Evolutionary conservation across 2,888 invertebrate species (phyloP).

Genomic region (Lymantria dispar): DNA sequence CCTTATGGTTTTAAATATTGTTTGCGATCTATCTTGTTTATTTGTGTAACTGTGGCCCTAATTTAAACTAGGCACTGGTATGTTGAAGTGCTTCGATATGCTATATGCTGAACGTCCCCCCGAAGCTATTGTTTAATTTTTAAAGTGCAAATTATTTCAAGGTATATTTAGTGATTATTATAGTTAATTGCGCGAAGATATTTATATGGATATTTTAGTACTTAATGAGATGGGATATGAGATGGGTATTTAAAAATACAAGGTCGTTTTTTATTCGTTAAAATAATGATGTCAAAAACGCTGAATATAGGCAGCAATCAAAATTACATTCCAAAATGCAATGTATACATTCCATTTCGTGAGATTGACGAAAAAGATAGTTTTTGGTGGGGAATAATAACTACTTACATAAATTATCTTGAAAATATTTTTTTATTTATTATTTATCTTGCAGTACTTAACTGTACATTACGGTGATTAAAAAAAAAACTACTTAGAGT

Average conservation of each 20-base stretch:
- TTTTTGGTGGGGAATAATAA: constrained; percentile 71
- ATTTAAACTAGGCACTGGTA: constrained; percentile 29
- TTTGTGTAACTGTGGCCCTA: constrained; percentile 26
- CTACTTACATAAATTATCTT: constrained; percentile 62
- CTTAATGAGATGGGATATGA: constrained; percentile 51
- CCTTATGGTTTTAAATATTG: constrained; percentile 19
- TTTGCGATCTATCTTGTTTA: constrained; percentile 24
- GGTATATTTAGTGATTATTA: constrained; percentile 67
- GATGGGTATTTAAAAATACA: not conserved
- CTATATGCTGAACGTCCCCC: constrained; percentile 78
- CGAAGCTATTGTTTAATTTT: constrained; percentile 61
- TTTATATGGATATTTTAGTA: constrained; percentile 77
- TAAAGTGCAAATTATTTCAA: constrained; percentile 77
- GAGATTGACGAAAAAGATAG: constrained; percentile 49
- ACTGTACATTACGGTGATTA: constrained; percentile 64
- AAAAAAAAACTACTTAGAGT: constrained; percentile 57
- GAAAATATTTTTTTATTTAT: constrained; percentile 57
- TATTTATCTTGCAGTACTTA: constrained; percentile 66
- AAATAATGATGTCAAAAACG: not conserved
- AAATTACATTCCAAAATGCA: constrained; percentile 59
- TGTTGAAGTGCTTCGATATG: constrained; percentile 72
- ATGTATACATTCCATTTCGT: constrained; percentile 59
- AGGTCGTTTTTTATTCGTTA: not conserved
- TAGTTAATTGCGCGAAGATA: constrained; percentile 68
- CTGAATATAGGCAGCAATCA: constrained; percentile 36